Evolutionary conservation across 2,113 vertebrate genomes (phyloP), one percentile per base, ranked within the genome.

Genomic region (Microcebus jonahi): DNA sequence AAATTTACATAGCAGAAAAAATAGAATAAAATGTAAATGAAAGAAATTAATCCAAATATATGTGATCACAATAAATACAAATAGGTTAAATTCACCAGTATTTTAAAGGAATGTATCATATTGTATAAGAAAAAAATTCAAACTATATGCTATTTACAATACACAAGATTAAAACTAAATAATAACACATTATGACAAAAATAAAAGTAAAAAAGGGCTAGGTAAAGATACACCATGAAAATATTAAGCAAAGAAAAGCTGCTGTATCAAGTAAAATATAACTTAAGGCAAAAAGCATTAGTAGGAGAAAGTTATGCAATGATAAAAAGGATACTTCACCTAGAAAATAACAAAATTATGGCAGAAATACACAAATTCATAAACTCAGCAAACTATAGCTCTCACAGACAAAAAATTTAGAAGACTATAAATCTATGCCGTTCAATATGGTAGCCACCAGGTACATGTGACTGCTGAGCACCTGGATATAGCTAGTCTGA

Each of bases 331-430:
- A 88, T 0, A 83, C 18, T 95, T 71, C 42, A 87, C 8, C 45
- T 67, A 67, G 45, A 91, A 94, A 79, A 88, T 77, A 48, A 55
- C n/a, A 59, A 95, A 95, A 55, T 86, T 90, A 29, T 73, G 34
- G 39, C 29, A 57, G 10, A 71, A 48, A 81, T 53, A 65, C 12
- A 76, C 6, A 87, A 25, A 73, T 31, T 88, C 76, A 86, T 17
- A 71, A 63, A 15, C 17, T 70, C 27, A 15, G 25, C 29, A 71
- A 73, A 34, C 29, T 90, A 53, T 9, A 82, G 14, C 5, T 82
- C 12, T 82, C 45, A 20, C 13, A 87, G 39, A 67, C 70, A 88
- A 45, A 59, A 63, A 55, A 31, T 23, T 39, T 57, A 13, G 17
- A 73, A 82, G 36, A 59, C 27, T 63, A 42, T 3, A 70, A 29